phyloP scores from a whole-genome alignment of 2,888 invertebrate genomes.

The Bursaphelenchus okinawaensis region DNA sequence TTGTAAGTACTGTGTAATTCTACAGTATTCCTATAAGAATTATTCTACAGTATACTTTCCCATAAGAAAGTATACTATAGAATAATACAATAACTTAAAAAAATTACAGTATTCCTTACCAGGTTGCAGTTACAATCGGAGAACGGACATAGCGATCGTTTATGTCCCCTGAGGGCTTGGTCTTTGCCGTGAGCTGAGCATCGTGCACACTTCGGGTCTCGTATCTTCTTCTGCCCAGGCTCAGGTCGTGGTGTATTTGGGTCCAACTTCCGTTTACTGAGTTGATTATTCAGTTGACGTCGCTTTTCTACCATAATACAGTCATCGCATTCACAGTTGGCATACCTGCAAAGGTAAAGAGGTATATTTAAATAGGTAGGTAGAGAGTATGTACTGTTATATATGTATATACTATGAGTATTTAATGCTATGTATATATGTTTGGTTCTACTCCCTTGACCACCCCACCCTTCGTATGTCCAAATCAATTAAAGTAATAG shows the following conservation, averaged over 20 bases:
- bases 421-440: too few relatives aligned
- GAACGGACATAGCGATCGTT: conserved; percentile 45
- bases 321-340: conserved; percentile 40
- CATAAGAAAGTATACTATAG: background rate
- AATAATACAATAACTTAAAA: background rate
- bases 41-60: too few relatives aligned
- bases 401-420: too few relatives aligned
- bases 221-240: conserved; percentile 28
- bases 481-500: too few relatives aligned
- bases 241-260: conserved; percentile 5
- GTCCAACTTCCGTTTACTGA: conserved; percentile 33
- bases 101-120: conserved; percentile 30
- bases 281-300: conserved; percentile 49
- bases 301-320: conserved; percentile 55
- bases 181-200: conserved; percentile 52
- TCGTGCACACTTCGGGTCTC: conserved; percentile 54
- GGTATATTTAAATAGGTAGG: too few relatives aligned
- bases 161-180: conserved; percentile 51
- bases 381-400: too few relatives aligned
- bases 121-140: conserved; percentile 37
- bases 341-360: conserved; percentile 42
- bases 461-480: too few relatives aligned
- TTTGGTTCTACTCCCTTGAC: too few relatives aligned
- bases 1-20: too few relatives aligned
- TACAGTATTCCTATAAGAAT: too few relatives aligned